Conservation (phyloP, 2,888 invertebrate species). For the Diaprepes abbreviatus region DNA sequence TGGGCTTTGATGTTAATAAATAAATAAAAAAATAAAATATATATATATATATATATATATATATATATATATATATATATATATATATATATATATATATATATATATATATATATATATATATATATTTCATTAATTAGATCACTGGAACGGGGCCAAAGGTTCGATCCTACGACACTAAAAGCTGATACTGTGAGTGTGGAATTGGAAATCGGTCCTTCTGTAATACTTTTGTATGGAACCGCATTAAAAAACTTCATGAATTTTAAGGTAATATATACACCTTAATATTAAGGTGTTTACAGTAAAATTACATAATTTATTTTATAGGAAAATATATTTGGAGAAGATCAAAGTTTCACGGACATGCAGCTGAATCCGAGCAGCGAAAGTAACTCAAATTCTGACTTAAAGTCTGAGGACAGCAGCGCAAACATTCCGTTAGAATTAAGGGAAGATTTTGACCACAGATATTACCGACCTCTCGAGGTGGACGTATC, state of each 20-base stretch:
- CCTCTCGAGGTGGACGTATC: conserved; percentile 94
- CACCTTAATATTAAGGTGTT: too few relatives aligned
- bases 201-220: conserved; percentile 95
- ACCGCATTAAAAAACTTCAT: conserved; percentile 91
- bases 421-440: conserved; percentile 75
- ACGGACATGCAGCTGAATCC: conserved; percentile 86
- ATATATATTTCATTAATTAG: too few relatives aligned
- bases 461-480: conserved; percentile 90
- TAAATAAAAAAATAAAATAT: too few relatives aligned
- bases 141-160: conserved; percentile 73
- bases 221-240: conserved; percentile 91
- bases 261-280: conserved; percentile 85
- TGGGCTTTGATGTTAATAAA: too few relatives aligned
- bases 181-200: conserved; percentile 91
- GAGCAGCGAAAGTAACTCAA: conserved; percentile 62
- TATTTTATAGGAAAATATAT: conserved; percentile 92
- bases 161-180: conserved; percentile 89
- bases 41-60: too few relatives aligned
- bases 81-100: too few relatives aligned
- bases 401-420: conserved; percentile 73
- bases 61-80: too few relatives aligned
- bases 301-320: too few relatives aligned
- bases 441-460: conserved; percentile 85
- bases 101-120: too few relatives aligned
- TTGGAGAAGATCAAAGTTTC: conserved; percentile 95